Percentiles rank a stretch among this genome's conserved stretches.
These are phyloP conservation scores for Chaenocephalus aceratus DNA, from an alignment of 2,113 vertebrate species.

Conservation along the genomic window DNA sequence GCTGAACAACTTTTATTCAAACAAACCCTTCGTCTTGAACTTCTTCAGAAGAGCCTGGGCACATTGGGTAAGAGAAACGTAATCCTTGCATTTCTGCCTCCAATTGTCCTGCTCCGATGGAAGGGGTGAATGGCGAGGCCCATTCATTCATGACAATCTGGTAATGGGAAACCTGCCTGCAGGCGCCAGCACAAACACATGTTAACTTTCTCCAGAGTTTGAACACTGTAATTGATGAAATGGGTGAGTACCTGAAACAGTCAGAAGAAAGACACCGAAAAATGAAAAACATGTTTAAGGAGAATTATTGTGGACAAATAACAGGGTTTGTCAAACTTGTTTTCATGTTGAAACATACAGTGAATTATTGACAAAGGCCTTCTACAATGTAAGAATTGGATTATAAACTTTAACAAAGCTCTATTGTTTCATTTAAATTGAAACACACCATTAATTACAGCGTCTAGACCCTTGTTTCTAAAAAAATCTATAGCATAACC, in stretches of 20 bases:
- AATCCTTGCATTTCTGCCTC: constrained; percentile 9
- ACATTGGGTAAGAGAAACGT: not conserved
- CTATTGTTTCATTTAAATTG: constrained; percentile 10
- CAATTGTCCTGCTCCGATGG: constrained; percentile 1
- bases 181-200: constrained; percentile 52
- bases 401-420: not conserved
- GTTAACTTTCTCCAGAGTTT: constrained; percentile 53
- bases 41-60: constrained; percentile 13
- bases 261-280: constrained; percentile 17
- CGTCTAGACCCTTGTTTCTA: constrained; percentile 1
- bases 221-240: constrained; percentile 63
- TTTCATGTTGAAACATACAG: not conserved
- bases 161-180: constrained; percentile 21
- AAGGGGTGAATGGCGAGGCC: constrained; percentile 6
- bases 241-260: constrained; percentile 5
- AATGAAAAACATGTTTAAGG: not conserved
- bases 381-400: not conserved
- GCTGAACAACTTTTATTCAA: constrained; percentile 19
- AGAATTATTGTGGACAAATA: constrained; percentile 18
- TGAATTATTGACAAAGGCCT: not conserved
- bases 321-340: constrained; percentile 23
- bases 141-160: not conserved
- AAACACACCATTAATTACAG: not conserved
- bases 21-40: not conserved
- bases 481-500: constrained; percentile 14